Evolutionary conservation across 1,140 invertebrate species (phyloP).

Genomic region (Drosophila arawakana): DNA sequence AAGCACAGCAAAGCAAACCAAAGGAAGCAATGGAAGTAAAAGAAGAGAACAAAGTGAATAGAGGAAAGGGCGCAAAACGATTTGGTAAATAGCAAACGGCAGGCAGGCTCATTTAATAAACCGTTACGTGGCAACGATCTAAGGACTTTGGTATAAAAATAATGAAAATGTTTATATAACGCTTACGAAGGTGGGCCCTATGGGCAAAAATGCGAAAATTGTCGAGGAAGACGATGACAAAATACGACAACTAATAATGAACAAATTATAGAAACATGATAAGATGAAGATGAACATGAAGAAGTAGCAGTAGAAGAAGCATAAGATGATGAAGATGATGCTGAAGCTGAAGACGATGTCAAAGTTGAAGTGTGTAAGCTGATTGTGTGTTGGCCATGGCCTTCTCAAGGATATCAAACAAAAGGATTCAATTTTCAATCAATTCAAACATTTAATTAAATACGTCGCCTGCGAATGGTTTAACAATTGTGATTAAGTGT

Average conservation of each 20-base stretch:
- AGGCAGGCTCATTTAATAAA: slow-evolving; percentile 62
- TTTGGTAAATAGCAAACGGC: slow-evolving; percentile 36
- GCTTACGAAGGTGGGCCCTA: slow-evolving; percentile 9
- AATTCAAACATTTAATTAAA: slow-evolving; percentile 30
- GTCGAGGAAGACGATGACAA: slow-evolving; percentile 11
- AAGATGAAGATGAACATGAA: neutral
- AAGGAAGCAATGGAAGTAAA: neutral
- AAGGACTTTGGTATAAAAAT: slow-evolving; percentile 27
- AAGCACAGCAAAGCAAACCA: slow-evolving; percentile 8
- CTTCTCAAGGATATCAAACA: neutral
- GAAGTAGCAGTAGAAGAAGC: no score
- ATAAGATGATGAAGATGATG: no score
- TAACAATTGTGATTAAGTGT: slow-evolving; percentile 11
- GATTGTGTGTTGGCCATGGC: slow-evolving; percentile 1
- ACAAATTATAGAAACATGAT: slow-evolving; percentile 25
- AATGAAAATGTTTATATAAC: slow-evolving; percentile 57
- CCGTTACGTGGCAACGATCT: slow-evolving; percentile 60
- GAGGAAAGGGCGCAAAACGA: slow-evolving; percentile 42
- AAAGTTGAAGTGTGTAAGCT: slow-evolving; percentile 24
- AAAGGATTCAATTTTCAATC: slow-evolving; percentile 23
- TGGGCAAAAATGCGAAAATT: neutral
- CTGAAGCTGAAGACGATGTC: no score
- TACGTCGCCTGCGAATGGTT: slow-evolving; percentile 11
- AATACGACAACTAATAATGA: slow-evolving; percentile 61
- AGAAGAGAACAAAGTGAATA: neutral